A percentile compares a stretch with the other conserved stretches of the same genome.
phyloP scores from a whole-genome alignment of 2,888 invertebrate species.

The Andrena camellia region DNA sequence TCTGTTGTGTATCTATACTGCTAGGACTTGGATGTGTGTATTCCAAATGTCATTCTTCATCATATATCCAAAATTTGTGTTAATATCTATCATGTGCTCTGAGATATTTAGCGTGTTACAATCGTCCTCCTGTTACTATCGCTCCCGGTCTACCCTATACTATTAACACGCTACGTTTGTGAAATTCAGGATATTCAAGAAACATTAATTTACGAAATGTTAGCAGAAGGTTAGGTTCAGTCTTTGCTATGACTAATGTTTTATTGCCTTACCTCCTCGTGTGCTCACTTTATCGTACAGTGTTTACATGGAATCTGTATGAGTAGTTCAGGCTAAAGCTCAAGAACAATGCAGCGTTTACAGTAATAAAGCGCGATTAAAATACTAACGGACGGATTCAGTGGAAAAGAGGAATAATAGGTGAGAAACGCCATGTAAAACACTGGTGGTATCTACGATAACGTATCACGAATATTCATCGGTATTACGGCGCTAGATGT shows the following conservation, averaged over 20 bases:
- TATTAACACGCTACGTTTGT: not conserved
- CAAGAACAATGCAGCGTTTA: not conserved
- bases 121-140: no score
- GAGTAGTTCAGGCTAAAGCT: not conserved
- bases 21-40: no score
- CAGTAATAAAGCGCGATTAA: not conserved
- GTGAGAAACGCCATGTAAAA: slow-evolving; percentile 13
- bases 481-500: not conserved
- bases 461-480: slow-evolving; percentile 14
- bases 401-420: not conserved
- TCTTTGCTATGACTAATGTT: not conserved
- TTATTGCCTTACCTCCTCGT: not conserved
- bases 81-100: no score
- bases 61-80: no score
- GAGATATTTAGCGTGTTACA: no score
- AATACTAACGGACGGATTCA: not conserved
- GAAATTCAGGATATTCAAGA: not conserved
- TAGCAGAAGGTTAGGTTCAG: not conserved
- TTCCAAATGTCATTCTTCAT: no score
- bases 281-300: not conserved
- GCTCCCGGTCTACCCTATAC: no score
- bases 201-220: no score
- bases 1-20: no score
- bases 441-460: not conserved
- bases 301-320: not conserved